Evolutionary conservation across 2,113 vertebrate genomes (phyloP).

Genomic region (Paralichthys olivaceus): DNA sequence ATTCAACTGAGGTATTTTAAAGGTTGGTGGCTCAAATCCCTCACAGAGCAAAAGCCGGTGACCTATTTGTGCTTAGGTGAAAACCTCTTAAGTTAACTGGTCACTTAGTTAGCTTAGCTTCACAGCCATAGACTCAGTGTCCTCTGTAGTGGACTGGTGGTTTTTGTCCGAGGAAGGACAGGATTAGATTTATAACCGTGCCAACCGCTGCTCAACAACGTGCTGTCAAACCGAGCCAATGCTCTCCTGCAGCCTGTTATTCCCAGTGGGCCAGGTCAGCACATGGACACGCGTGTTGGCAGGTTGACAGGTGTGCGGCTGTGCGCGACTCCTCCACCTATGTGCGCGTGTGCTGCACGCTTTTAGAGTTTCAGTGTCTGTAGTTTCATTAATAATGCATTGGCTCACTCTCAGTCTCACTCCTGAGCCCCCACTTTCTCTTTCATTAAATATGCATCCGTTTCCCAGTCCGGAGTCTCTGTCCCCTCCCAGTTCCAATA

Average conservation of each 20-base stretch:
- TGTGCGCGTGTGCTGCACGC: slow-evolving; percentile 29
- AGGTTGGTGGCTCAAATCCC: slow-evolving; percentile 30
- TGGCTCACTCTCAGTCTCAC: slow-evolving; percentile 59
- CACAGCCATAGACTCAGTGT: background rate
- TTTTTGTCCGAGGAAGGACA: slow-evolving; percentile 22
- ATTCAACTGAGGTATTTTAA: slow-evolving; percentile 7
- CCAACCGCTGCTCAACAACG: slow-evolving; percentile 17
- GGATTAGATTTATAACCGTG: slow-evolving; percentile 46
- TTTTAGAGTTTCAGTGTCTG: slow-evolving; percentile 69
- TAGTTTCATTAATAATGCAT: slow-evolving; percentile 79
- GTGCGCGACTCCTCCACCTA: slow-evolving; percentile 5
- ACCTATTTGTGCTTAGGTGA: slow-evolving; percentile 55
- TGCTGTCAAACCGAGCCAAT: background rate
- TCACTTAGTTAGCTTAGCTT: slow-evolving; percentile 32
- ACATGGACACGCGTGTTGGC: slow-evolving; percentile 35
- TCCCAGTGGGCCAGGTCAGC: background rate
- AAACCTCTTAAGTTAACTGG: slow-evolving; percentile 53
- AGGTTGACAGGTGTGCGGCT: slow-evolving; percentile 58
- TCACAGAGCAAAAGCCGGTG: slow-evolving; percentile 35
- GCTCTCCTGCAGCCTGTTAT: slow-evolving; percentile 17
- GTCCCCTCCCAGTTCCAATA: slow-evolving; percentile 62
- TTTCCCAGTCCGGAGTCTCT: slow-evolving; percentile 61
- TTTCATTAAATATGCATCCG: slow-evolving; percentile 79
- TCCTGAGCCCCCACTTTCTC: slow-evolving; percentile 67
- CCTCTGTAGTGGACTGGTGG: slow-evolving; percentile 18